Percentiles rank a stretch among this genome's conserved stretches.
phyloP scores from a whole-genome alignment of 1,140 invertebrate species.

The honey bee (Apis mellifera) region Amel_HAv3.1 CM009934.2:3913501-3914000 shows the following conservation, averaged over 20 bases:
- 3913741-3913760: slow-evolving; percentile 61
- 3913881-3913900: not conserved
- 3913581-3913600: slow-evolving; percentile 28
- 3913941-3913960: no score
- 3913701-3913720: slow-evolving; percentile 56
- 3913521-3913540: not conserved
- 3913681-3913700: no score
- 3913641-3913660: slow-evolving; percentile 52
- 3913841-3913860: slow-evolving; percentile 31
- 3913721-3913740: slow-evolving; percentile 68
- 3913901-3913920: not conserved
- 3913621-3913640: slow-evolving; percentile 31
- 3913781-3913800: slow-evolving; percentile 40
- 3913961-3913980: no score
- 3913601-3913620: slow-evolving; percentile 29
- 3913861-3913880: not conserved
- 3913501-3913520: no score
- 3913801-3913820: slow-evolving; percentile 50
- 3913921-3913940: not conserved
- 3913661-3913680: slow-evolving; percentile 53
- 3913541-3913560: not conserved
- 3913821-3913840: slow-evolving; percentile 6
- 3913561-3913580: slow-evolving; percentile 13
- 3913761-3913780: slow-evolving; percentile 67
- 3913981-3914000: no score